Evolutionary conservation across 2,797 vertebrate genomes (phyloP), one percentile per base, ranked within the genome.

Genomic region (Setipinna tenuifilis): DNA sequence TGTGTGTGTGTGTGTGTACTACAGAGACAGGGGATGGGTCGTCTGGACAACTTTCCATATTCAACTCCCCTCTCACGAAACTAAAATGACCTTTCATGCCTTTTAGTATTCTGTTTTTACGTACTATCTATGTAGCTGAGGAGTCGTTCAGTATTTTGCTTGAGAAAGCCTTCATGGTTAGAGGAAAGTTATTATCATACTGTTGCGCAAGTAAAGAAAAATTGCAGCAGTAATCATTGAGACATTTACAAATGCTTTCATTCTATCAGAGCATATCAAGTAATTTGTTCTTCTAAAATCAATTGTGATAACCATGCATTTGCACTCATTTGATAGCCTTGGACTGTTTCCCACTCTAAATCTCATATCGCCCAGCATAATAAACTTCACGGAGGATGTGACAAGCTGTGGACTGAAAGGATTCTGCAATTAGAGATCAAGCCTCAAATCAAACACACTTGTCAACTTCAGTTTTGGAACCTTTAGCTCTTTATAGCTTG

Each of bases 41-140:
- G 84, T 83, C 57, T 80, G 80, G 80, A 81, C 87, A 84, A 88
- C 87, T 87, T 90, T 87, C 80, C 85, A 86, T 85, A 87, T 86
- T 80, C 54, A 86, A 87, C 85, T 86, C 85, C 85, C 84, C 82
- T 89, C 85, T 12, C 83, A 87, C 87, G 89, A 89, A 88, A 89
- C 85, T 25, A 78, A 35, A 21, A 31, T 78, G 71, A 78, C 71
- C 71, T 78, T 78, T 78, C 68, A 21, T 17, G 71, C 71, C 71
- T 78, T 78, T 78, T 44, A 41, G 31, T 78, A 44, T 21, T 44
- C 16, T 9, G 28, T 78, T 44, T 44, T 78, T 6, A 78, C 35
- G 16, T 3, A 21, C 31, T 78, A 21, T 78, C 31, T 78, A 21
- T 78, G 35, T 41, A 44, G 71, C 17, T 59, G 58, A 19, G 19